Base-by-base conservation (phyloP, 2,888 invertebrate genomes). In the Diplazon laetatorius region DNA sequence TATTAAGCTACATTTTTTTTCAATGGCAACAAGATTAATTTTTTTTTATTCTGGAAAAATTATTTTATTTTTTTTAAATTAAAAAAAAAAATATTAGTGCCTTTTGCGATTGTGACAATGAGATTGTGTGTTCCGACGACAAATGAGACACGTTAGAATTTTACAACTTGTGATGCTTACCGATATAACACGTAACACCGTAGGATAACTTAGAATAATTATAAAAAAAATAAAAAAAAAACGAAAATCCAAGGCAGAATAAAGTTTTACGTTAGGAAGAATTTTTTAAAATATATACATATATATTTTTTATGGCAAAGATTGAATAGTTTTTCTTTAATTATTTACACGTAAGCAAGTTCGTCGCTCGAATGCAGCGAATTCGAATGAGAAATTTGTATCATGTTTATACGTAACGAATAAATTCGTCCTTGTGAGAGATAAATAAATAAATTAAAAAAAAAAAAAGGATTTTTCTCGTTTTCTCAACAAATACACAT, bases 141-240 rank as follows among this genome's bases (percentile, higher is more conserved):
- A 42, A 30, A 66, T 70, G 55, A 75, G n/a, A 30, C 63, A 50
- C 52, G 60, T 59, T n/a, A 65, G 60, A 76, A 65, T 78, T 60
- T 73, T 73, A 71, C 42, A 65, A 65, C 75, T 80, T 80, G 77
- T 81, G 79, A 80, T 81, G 65, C 48, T 73, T 68, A 70, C 20
- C 63, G 44, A 71, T 62, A 59, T n/a, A n/a, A n/a, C 59, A 52
- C 30, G 62, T 42, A 68, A 73, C 73, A 72, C 52, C 30, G 25
- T 30, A 14, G 14, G 30, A 55, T 55, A n/a, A n/a, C n/a, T n/a
- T n/a, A n/a, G n/a, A n/a, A n/a, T n/a, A n/a, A n/a, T n/a, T n/a
- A 5, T 30, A 5, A 55, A 55, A 16, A 25, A 52, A 22, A 52
- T 14, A 5, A 8, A n/a, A 4, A 50, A 50, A 9, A 14, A 20